These are phyloP conservation scores for Pristionchus arcanus DNA, from an alignment of 2,888 invertebrate species.

Conservation along the genomic window DNA sequence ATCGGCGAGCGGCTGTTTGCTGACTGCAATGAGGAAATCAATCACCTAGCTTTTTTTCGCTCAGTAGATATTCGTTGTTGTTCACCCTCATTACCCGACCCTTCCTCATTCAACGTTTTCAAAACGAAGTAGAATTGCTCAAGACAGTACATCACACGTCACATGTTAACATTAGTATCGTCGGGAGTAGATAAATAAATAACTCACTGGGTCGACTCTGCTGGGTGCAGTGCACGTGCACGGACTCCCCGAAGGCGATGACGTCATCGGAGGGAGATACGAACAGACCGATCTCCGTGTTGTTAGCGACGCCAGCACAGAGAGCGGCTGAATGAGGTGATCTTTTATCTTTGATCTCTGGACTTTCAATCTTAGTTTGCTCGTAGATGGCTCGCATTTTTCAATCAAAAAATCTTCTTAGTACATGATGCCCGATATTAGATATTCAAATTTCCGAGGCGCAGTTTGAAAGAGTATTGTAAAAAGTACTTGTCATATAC, in stretches of 20 bases:
- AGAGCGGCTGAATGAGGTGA: constrained; percentile 73
- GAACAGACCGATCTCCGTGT: constrained; percentile 75
- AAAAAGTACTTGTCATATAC: too few species aligned
- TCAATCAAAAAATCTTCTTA: too few species aligned
- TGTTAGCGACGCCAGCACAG: constrained; percentile 77
- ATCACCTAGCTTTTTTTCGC: not conserved
- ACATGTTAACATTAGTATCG: too few species aligned
- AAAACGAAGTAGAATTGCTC: too few species aligned
- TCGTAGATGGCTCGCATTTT: too few species aligned
- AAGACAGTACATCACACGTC: too few species aligned
- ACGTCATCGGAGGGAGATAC: constrained; percentile 66
- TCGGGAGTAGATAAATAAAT: not conserved
- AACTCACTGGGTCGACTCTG: constrained; percentile 71
- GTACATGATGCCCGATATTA: too few species aligned
- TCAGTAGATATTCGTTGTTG: not conserved
- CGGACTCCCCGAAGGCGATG: constrained; percentile 76
- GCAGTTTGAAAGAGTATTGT: too few species aligned
- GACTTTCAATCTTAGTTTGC: too few species aligned
- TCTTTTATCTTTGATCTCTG: not conserved
- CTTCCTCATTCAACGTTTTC: too few species aligned
- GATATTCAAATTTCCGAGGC: too few species aligned
- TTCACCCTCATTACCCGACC: too few species aligned
- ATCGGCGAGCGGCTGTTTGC: constrained; percentile 89
- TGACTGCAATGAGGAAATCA: constrained; percentile 80
- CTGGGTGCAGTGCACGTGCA: constrained; percentile 76